Evolutionary conservation across 2,113 vertebrate genomes (phyloP), one percentile per base, ranked within the genome.

Genomic region (Todiramphus chloris): DNA sequence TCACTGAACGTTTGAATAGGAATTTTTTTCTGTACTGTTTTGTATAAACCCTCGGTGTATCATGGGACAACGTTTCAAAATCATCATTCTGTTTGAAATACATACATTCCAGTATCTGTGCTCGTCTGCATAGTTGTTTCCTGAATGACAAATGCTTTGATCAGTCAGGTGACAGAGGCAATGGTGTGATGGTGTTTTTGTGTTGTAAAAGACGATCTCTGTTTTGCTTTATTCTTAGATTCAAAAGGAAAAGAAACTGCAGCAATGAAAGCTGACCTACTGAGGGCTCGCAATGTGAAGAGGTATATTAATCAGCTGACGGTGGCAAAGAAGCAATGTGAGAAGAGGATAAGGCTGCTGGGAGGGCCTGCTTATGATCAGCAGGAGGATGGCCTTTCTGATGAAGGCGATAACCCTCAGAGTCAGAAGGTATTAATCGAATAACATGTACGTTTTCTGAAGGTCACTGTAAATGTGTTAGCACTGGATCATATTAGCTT

Each of bases 261-360:
- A 4, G 99, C 99, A 43, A 99, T 99, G 99, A 99, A 99, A 94
- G 99, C 99, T 25, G 99, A 99, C 93, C 97, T 99, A 56, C 98
- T 99, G 88, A 98, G 99, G 85, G 99, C 99, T 93, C 98, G 99
- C 85, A 99, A 99, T 83, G 99, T 99, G 99, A 99, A 99, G 94
- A 98, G 99, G 81, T 99, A 99, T 46, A 99, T 99, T 96, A 99
- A 99, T 97, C 99, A 99, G 92, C 98, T 99, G 92, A 99, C 99
- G 0, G 99, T 99, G 90, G 99, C 99, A n/a, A 99, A 99, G 98
- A 99, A 99, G 96, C 99, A 99, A 62, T 99, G 99, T 41, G 99
- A 99, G 97, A 99, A 99, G 95, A 98, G 99, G 68, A 99, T 99
- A 93, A 98, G 98, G 39, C 94, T 98, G 13, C 97, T 99, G 21